Percentiles rank a stretch among this genome's conserved stretches.
Evolutionary conservation across 2,888 invertebrate species (phyloP).

Genomic region (Phortica okadai): DNA sequence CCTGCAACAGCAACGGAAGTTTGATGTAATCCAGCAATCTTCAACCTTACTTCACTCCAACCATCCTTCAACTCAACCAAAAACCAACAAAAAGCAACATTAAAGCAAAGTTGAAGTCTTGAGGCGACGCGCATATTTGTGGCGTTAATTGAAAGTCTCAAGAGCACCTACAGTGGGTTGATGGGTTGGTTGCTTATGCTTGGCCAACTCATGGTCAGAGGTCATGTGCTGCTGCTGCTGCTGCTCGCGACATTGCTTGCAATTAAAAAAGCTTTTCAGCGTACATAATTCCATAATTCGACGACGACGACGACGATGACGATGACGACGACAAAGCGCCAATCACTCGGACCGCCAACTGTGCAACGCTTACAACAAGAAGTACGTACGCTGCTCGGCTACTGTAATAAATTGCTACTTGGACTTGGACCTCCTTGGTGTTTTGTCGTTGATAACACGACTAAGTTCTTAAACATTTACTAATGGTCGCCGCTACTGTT

Average conservation of each 20-base stretch:
- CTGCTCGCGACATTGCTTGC: conserved; percentile 15
- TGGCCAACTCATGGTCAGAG: not conserved
- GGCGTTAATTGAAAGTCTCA: too few species aligned
- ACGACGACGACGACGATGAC: too few species aligned
- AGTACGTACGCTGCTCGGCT: not conserved
- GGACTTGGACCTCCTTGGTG: not conserved
- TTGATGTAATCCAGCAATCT: too few species aligned
- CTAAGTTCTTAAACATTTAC: conserved; percentile 19
- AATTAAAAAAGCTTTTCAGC: conserved; percentile 29
- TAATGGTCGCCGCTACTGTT: not conserved
- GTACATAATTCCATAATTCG: conserved; percentile 13
- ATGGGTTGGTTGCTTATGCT: too few species aligned
- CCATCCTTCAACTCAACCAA: too few species aligned
- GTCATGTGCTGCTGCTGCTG: not conserved
- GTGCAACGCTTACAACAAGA: not conserved
- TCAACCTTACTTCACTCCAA: too few species aligned
- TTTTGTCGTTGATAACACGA: conserved; percentile 22
- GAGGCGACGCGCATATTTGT: too few species aligned
- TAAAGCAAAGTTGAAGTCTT: too few species aligned
- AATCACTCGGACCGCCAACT: conserved; percentile 16
- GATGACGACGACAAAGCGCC: conserved; percentile 10
- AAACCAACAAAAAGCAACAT: too few species aligned
- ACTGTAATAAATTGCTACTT: conserved; percentile 24
- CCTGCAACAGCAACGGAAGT: too few species aligned
- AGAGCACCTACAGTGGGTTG: too few species aligned